These are phyloP conservation scores for Etia nguti DNA, from an alignment of 2,113 vertebrate genomes.

Conservation along the genomic window DNA sequence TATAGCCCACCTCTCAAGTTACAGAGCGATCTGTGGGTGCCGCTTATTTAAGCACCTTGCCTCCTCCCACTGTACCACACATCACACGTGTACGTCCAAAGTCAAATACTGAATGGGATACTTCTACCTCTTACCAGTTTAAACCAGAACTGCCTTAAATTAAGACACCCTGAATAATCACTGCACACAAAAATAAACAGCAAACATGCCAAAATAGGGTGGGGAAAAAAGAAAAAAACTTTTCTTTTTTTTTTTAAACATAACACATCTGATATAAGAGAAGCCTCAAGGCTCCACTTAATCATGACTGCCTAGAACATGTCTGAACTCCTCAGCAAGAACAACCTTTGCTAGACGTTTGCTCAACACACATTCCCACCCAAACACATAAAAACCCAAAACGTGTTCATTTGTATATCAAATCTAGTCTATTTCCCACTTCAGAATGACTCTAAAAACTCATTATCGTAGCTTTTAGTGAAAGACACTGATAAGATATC, in stretches of 20 bases:
- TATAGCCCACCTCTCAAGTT: constrained; percentile 75
- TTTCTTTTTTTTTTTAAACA: neutral
- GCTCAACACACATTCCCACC: constrained; percentile 28
- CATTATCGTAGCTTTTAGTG: neutral
- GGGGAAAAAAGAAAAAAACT: neutral
- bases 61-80: constrained; percentile 44
- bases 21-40: constrained; percentile 63
- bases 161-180: neutral
- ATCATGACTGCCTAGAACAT: constrained; percentile 45
- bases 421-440: neutral
- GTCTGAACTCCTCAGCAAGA: constrained; percentile 37
- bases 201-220: neutral
- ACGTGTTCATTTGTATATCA: neutral
- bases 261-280: neutral
- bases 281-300: constrained; percentile 9
- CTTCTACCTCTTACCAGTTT: neutral
- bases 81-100: constrained; percentile 28
- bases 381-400: neutral
- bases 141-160: neutral
- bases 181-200: neutral
- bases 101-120: constrained; percentile 1
- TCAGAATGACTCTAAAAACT: neutral
- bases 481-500: neutral
- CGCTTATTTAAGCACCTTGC: constrained; percentile 71
- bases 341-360: neutral